A percentile compares a stretch with the other conserved stretches of the same genome.
phyloP scores from a whole-genome alignment of 2,797 vertebrate genomes.

The Rhadinocentrus ornatus region DNA sequence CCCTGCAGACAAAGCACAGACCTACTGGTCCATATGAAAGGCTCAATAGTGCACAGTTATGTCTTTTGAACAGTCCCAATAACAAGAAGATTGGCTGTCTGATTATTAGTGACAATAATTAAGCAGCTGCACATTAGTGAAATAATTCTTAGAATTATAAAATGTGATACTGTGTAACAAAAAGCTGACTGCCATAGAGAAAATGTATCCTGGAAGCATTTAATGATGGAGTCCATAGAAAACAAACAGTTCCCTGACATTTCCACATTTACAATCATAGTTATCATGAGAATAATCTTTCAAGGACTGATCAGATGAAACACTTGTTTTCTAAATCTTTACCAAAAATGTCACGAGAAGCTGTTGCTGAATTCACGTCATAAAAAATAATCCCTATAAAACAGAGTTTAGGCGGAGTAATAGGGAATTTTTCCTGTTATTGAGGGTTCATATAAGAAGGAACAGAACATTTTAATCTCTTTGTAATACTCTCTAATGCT shows the following conservation, averaged over 20 bases:
- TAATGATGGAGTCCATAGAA: constrained; percentile 73
- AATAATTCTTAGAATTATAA: background rate
- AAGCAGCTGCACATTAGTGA: background rate
- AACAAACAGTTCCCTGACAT: constrained; percentile 56
- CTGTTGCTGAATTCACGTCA: constrained; percentile 34
- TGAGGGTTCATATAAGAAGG: constrained; percentile 27
- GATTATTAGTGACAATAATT: background rate
- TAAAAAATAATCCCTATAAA: constrained; percentile 35
- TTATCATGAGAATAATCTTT: constrained; percentile 31
- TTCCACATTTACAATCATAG: constrained; percentile 27
- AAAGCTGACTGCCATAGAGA: background rate
- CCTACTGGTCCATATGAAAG: background rate
- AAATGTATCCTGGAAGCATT: constrained; percentile 54
- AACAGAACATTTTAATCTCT: constrained; percentile 2
- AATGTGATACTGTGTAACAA: background rate
- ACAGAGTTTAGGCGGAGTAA: constrained; percentile 8
- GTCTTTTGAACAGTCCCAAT: background rate
- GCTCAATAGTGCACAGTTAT: background rate
- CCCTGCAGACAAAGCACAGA: background rate
- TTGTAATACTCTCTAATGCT: constrained; percentile 17
- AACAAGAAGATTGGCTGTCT: background rate
- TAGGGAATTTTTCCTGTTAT: constrained; percentile 14
- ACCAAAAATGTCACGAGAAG: constrained; percentile 31
- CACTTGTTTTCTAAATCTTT: constrained; percentile 27
- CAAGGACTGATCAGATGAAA: constrained; percentile 29